A percentile compares a stretch with the other conserved stretches of the same genome.
Conservation (phyloP, 2,888 invertebrate species). For the Diogma glabrata region DNA sequence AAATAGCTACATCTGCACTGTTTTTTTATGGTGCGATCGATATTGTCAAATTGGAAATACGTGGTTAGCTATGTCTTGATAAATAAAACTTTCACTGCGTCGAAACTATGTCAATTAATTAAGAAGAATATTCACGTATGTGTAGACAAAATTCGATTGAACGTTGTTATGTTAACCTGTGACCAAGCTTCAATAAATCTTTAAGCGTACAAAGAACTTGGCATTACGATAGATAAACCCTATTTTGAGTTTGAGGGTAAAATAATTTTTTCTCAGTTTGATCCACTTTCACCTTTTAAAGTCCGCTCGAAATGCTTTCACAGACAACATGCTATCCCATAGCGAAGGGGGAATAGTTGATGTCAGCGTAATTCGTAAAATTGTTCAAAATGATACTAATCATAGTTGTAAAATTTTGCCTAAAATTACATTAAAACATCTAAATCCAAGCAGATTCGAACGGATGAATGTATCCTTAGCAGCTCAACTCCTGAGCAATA, state of each 20-base stretch:
- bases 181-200: conserved; percentile 1
- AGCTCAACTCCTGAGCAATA: background rate
- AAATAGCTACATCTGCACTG: background rate
- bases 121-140: background rate
- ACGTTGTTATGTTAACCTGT: background rate
- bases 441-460: background rate
- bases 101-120: background rate
- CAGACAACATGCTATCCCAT: background rate
- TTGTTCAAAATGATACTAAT: background rate
- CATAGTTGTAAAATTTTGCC: background rate
- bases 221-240: background rate
- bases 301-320: background rate
- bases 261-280: background rate
- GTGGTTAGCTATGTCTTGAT: background rate
- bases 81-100: background rate
- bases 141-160: background rate
- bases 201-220: background rate
- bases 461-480: background rate
- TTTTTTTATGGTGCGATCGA: background rate
- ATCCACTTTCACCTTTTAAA: background rate
- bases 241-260: background rate
- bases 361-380: background rate
- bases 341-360: background rate
- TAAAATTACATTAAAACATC: background rate
- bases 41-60: background rate